phyloP scores from a whole-genome alignment of 1,140 invertebrate genomes.

The Mya arenaria region DNA sequence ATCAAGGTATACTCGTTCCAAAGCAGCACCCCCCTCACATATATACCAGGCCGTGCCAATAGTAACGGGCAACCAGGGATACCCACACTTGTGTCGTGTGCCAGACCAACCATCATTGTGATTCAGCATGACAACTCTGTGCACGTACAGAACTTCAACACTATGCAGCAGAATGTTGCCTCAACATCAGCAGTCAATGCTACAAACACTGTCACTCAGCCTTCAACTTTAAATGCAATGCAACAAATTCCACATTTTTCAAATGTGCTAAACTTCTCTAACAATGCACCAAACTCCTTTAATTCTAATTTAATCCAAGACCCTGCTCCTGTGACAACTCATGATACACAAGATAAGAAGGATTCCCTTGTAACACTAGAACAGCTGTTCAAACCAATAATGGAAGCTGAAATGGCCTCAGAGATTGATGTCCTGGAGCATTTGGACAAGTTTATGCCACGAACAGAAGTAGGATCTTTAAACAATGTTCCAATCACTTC shows the following conservation, averaged over 20 bases:
- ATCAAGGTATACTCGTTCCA: too few relatives aligned
- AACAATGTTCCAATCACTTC: too few relatives aligned
- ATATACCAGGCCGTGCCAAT: too few relatives aligned
- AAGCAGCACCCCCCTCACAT: too few relatives aligned
- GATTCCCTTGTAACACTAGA: conserved; percentile 24
- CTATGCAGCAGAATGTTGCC: neutral
- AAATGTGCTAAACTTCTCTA: too few relatives aligned
- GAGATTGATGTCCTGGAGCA: neutral
- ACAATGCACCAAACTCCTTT: too few relatives aligned
- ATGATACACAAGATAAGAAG: neutral
- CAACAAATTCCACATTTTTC: neutral
- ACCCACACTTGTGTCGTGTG: conserved; percentile 12
- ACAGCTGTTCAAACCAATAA: conserved; percentile 34
- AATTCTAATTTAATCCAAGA: neutral
- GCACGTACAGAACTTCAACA: conserved; percentile 19
- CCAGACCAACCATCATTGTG: conserved; percentile 49
- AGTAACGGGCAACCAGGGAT: conserved; percentile 22
- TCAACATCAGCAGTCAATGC: neutral
- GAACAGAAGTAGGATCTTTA: too few relatives aligned
- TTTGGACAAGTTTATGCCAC: too few relatives aligned
- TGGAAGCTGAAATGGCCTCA: conserved; percentile 19
- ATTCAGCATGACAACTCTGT: conserved; percentile 13
- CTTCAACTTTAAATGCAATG: neutral
- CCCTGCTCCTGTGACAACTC: neutral
- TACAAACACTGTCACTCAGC: neutral